Evolutionary conservation across 2,797 vertebrate species (phyloP).

Genomic region (Melanotaenia parkinsoni): DNA sequence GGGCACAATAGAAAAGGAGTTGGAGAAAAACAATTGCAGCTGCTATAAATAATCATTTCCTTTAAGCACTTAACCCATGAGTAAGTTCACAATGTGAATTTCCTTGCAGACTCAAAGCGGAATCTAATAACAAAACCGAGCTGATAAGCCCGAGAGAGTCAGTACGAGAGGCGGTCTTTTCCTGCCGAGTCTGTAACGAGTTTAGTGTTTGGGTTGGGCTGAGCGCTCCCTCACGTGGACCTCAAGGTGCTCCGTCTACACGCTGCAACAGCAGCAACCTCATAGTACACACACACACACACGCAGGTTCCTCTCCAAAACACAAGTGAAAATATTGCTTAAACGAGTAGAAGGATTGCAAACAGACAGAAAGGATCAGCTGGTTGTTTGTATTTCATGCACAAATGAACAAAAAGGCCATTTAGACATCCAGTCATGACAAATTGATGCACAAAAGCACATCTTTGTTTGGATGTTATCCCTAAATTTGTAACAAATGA

Average conservation of each 20-base stretch:
- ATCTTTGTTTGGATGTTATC: too few relatives aligned
- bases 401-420: neutral
- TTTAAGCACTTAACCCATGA: neutral
- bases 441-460: neutral
- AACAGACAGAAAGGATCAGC: neutral
- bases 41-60: constrained; percentile 6
- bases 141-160: constrained; percentile 34
- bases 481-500: too few relatives aligned
- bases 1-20: constrained; percentile 34
- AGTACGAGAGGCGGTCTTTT: constrained; percentile 27
- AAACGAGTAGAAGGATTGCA: neutral
- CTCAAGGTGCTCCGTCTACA: constrained; percentile 56
- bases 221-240: constrained; percentile 66
- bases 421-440: neutral
- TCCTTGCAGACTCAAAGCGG: constrained; percentile 39
- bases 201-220: constrained; percentile 50
- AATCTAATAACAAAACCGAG: constrained; percentile 28
- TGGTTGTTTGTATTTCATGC: neutral
- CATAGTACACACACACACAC: constrained; percentile 16
- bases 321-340: neutral
- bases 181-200: constrained; percentile 38
- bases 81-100: constrained; percentile 28
- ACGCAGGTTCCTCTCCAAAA: neutral
- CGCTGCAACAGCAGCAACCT: constrained; percentile 11
- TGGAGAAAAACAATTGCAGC: constrained; percentile 30